Conservation (phyloP, 2,888 invertebrate species). For the Hetaerina titia region DNA sequence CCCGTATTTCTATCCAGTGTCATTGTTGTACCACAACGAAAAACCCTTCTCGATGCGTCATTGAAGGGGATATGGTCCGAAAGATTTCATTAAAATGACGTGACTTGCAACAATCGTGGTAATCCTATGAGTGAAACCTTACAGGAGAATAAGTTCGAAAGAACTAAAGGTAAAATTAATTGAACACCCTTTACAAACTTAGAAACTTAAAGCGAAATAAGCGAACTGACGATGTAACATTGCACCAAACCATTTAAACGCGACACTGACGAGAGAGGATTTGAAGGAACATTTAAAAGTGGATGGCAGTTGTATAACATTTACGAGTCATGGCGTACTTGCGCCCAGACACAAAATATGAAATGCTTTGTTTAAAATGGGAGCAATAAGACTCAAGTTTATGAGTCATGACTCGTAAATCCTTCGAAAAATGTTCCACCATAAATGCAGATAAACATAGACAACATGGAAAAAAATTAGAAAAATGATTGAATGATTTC, state of each 20-base stretch:
- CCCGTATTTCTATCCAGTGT: no score
- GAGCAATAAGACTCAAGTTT: not conserved
- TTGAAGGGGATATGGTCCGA: no score
- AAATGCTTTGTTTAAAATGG: not conserved
- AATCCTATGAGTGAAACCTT: not conserved
- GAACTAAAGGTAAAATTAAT: not conserved
- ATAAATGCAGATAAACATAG: no score
- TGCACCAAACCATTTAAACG: not conserved
- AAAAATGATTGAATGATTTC: no score
- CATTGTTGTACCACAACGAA: no score
- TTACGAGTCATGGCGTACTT: not conserved
- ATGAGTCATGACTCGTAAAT: no score
- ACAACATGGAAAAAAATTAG: no score
- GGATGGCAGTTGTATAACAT: not conserved
- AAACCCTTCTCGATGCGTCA: no score
- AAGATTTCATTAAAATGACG: no score
- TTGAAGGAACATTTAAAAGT: not conserved
- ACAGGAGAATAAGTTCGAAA: not conserved
- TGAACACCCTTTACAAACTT: not conserved
- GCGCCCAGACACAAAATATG: not conserved
- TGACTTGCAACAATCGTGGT: not conserved
- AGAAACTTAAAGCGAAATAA: not conserved
- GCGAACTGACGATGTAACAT: not conserved
- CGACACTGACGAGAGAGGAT: not conserved
- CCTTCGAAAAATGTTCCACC: no score